phyloP scores from a whole-genome alignment of 2,888 invertebrate species.

The Neoaliturus tenellus region DNA sequence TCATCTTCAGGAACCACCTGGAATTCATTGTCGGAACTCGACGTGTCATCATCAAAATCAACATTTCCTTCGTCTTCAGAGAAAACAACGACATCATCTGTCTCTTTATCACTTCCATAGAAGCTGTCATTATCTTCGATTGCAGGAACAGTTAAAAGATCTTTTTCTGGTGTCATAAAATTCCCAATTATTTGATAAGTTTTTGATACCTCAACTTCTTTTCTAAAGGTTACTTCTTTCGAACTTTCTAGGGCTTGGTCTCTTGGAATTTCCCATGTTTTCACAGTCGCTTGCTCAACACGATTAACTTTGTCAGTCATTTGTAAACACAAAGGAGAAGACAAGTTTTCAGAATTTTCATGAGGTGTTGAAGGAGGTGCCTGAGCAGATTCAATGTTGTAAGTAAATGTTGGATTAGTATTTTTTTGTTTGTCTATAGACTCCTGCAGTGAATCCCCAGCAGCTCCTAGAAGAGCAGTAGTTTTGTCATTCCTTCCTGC shows the following conservation, averaged over 20 bases:
- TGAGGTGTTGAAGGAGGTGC: slow-evolving; percentile 54
- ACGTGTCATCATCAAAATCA: slow-evolving; percentile 69
- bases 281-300: slow-evolving; percentile 67
- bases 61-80: slow-evolving; percentile 78
- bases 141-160: slow-evolving; percentile 42
- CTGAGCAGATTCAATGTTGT: neutral
- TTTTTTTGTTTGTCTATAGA: slow-evolving; percentile 22
- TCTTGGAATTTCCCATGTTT: slow-evolving; percentile 63
- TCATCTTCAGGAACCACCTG: slow-evolving; percentile 58
- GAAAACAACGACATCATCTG: slow-evolving; percentile 77
- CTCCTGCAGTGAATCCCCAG: slow-evolving; percentile 42
- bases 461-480: slow-evolving; percentile 45
- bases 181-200: slow-evolving; percentile 68
- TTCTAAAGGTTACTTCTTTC: slow-evolving; percentile 67
- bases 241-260: slow-evolving; percentile 29
- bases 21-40: slow-evolving; percentile 72
- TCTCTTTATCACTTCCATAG: slow-evolving; percentile 78
- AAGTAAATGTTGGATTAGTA: neutral
- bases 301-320: slow-evolving; percentile 68
- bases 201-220: slow-evolving; percentile 68
- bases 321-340: slow-evolving; percentile 65
- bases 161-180: slow-evolving; percentile 60
- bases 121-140: slow-evolving; percentile 76
- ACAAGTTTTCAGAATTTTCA: slow-evolving; percentile 23
- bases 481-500: slow-evolving; percentile 14